These are phyloP conservation scores for Calidris pygmaea DNA, from an alignment of 2,113 vertebrate species.

Conservation along the genomic window DNA sequence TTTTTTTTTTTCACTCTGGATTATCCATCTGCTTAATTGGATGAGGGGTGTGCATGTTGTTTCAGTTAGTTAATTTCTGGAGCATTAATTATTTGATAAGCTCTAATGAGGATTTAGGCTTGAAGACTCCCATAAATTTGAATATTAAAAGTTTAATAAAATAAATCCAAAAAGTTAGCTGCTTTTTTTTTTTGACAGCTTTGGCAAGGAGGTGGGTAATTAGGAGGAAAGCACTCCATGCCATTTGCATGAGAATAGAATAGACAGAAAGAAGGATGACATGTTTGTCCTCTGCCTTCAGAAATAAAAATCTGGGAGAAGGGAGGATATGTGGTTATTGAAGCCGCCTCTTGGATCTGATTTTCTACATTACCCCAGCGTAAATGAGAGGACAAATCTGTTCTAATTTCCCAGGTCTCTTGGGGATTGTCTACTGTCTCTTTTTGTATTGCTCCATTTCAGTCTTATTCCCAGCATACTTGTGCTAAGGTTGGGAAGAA, in stretches of 20 bases:
- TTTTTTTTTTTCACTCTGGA: not conserved
- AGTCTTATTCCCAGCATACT: not conserved
- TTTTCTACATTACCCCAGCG: not conserved
- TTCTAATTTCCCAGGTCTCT: not conserved
- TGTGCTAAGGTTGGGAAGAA: not conserved
- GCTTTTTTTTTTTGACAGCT: constrained; percentile 11
- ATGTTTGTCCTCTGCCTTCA: constrained; percentile 50
- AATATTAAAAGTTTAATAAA: constrained; percentile 52
- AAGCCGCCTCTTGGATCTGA: not conserved
- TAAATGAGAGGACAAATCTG: constrained; percentile 4
- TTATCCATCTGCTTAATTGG: constrained; percentile 47
- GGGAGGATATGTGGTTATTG: not conserved
- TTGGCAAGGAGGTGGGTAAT: constrained; percentile 28
- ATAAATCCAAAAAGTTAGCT: constrained; percentile 41
- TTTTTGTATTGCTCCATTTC: not conserved
- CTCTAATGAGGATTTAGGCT: constrained; percentile 31
- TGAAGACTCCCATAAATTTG: constrained; percentile 46
- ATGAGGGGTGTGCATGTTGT: constrained; percentile 2
- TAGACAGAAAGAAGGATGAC: constrained; percentile 14
- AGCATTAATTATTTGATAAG: constrained; percentile 59
- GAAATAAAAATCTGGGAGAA: not conserved
- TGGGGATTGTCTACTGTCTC: not conserved
- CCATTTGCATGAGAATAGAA: constrained; percentile 47
- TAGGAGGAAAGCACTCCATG: constrained; percentile 14
- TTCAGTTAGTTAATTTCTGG: constrained; percentile 53